Base-by-base conservation (phyloP, 2,797 vertebrate genomes). In the Babyrousa celebensis region DNA sequence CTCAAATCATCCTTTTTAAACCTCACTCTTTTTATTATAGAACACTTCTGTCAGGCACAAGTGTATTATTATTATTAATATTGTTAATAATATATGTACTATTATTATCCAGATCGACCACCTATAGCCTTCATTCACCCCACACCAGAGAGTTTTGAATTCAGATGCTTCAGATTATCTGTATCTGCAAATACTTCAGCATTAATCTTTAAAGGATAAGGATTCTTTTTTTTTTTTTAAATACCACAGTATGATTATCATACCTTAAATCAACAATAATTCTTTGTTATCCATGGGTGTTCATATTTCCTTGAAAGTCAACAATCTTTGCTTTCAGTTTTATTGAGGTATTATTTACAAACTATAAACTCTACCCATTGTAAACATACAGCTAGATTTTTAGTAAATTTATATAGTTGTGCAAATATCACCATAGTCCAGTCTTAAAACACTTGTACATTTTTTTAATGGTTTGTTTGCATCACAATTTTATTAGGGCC, bases 401-500 rank as follows among this genome's bases (percentile, higher is more conserved):
- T 54, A 65, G 74, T 86, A 89, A 63, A 92, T 89, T 89, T 89
- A 48, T n/a, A 72, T 23, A 65, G 63, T 77, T 92, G 63, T 86
- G 56, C 68, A 72, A 92, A 83, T 52, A 93, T 72, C 1, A 15
- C 36, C 18, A 40, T 74, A 82, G 62, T 77, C 25, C 63, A 56
- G 21, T 52, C 65, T 87, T 83, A 65, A 70, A 87, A 58, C 25
- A 70, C 5, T 63, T 86, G 25, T 0, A 36, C 0, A 56, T 70
- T 56, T 63, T 63, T 48, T 84, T 67, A 52, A 85, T 85, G 25
- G n/a, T 74, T 90, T 43, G 36, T 89, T 86, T 85, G 32, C 70
- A 77, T 83, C n/a, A 82, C n/a, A 20, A 56, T 94, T 92, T 93
- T 96, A 91, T 83, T 89, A 79, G 15, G 36, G 36, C 32, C 62